Base-by-base conservation (phyloP, 2,888 invertebrate species). In the Leucoptera coffeella region DNA sequence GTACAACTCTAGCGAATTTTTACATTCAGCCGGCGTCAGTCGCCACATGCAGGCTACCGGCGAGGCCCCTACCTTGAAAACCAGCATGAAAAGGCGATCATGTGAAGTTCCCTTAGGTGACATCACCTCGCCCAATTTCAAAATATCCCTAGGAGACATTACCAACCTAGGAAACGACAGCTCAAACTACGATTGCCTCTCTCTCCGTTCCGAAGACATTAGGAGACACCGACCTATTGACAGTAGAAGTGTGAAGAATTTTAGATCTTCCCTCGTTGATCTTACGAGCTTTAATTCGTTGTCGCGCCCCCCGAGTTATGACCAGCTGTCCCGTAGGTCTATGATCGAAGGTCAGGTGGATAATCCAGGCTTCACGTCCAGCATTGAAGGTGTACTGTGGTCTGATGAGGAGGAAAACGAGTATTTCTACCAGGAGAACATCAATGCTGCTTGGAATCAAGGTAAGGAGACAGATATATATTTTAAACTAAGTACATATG, bases 321-420 rank as follows among this genome's bases (percentile, higher is more conserved):
- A 69, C 21, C 67, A 65, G 44, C 32, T 69, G 31, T 72, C 69
- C 3, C 39, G 72, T 4, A 46, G 72, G 37, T 72, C 72, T 5
- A 35, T 64, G 14, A 53, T 62, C 2, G 69, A 67, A 17, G 62
- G 57, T 4, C 46, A 21, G 6, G 7, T 49, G 0, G 62, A 62
- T 1, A 47, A 39, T 4, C 55, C 50, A 23, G 58, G 54, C 3
- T 51, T 64, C 27, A 69, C 67, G n/a, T 72, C 72, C 10, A 72
- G 72, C 33, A 72, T 72, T 15, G 72, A 72, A 37, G 72, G 72
- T 0, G 72, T 72, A 12, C 50, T 72, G 37, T 72, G 72, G 72
- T 71, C 71, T 2, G 72, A 72, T 50, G 72, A 72, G 35, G 72
- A 72, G 36, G 72, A 72, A 30, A 69, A 57, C 31, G 69, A 69